These are phyloP conservation scores for Limnephilus marmoratus DNA, from an alignment of 2,888 invertebrate species.

Conservation along the genomic window DNA sequence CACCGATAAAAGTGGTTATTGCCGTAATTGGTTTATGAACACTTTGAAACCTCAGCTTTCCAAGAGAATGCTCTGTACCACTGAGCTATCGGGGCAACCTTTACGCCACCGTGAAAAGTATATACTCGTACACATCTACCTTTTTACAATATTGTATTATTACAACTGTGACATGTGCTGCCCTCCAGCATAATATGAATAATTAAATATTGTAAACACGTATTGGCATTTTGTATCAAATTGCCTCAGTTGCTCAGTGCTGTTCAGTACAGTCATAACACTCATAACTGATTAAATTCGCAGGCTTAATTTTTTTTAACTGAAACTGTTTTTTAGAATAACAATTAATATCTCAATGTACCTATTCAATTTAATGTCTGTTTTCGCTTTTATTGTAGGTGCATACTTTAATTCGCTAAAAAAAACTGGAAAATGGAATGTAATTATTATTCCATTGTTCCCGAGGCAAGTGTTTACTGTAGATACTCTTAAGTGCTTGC, in stretches of 20 bases:
- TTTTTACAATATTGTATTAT: neutral
- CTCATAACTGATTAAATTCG: neutral
- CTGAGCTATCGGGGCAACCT: neutral
- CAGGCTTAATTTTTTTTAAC: too few species aligned
- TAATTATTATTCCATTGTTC: slow-evolving; percentile 48
- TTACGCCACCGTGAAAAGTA: neutral
- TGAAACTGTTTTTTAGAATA: neutral
- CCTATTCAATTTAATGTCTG: neutral
- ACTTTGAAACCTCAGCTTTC: too few species aligned
- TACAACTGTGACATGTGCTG: neutral
- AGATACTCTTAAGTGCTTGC: neutral
- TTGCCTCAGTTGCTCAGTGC: too few species aligned
- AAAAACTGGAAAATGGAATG: slow-evolving; percentile 39
- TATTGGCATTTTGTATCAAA: too few species aligned
- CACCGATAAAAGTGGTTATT: too few species aligned
- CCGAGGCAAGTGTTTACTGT: neutral
- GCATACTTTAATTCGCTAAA: neutral
- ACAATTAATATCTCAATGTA: neutral
- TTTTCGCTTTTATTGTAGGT: slow-evolving; percentile 35
- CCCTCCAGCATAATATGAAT: neutral
- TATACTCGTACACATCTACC: neutral
- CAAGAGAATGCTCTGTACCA: neutral
- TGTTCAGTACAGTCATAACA: neutral
- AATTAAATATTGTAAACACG: neutral
- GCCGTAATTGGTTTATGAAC: too few species aligned